Conservation (phyloP, 2,888 invertebrate genomes). For the Drosophila emarginata region DNA sequence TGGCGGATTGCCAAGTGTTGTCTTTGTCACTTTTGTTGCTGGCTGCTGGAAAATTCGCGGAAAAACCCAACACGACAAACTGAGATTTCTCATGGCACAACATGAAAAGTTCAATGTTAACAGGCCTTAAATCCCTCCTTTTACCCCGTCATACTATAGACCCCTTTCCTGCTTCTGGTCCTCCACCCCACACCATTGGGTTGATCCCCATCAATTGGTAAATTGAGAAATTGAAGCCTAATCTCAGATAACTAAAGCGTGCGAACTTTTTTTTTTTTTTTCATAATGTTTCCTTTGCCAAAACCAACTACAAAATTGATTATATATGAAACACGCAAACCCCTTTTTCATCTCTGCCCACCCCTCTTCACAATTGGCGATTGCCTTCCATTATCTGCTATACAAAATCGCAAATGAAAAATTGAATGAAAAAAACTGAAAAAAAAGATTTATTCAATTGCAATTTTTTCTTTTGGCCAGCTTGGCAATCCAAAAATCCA, state of each 20-base stretch:
- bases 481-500: constrained; percentile 35
- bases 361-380: neutral
- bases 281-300: constrained; percentile 16
- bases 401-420: constrained; percentile 53
- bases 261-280: constrained; percentile 33
- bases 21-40: constrained; percentile 35
- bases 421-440: constrained; percentile 70
- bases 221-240: constrained; percentile 77
- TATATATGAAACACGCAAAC: constrained; percentile 77
- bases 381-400: constrained; percentile 3
- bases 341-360: constrained; percentile 13
- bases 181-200: neutral
- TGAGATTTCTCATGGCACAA: constrained; percentile 18
- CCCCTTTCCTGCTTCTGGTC: constrained; percentile 3
- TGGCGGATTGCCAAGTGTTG: constrained; percentile 45
- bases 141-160: neutral
- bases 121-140: constrained; percentile 30
- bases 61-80: constrained; percentile 57
- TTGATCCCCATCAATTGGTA: constrained; percentile 53
- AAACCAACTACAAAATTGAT: constrained; percentile 67
- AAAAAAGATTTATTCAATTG: constrained; percentile 74
- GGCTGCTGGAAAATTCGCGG: constrained; percentile 62
- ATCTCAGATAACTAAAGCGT: constrained; percentile 70
- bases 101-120: constrained; percentile 71
- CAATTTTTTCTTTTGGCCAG: constrained; percentile 65